Evolutionary conservation across 1,140 invertebrate species (phyloP), one percentile per base, ranked within the genome.

Genomic region (Drosophila prosaltans): DNA sequence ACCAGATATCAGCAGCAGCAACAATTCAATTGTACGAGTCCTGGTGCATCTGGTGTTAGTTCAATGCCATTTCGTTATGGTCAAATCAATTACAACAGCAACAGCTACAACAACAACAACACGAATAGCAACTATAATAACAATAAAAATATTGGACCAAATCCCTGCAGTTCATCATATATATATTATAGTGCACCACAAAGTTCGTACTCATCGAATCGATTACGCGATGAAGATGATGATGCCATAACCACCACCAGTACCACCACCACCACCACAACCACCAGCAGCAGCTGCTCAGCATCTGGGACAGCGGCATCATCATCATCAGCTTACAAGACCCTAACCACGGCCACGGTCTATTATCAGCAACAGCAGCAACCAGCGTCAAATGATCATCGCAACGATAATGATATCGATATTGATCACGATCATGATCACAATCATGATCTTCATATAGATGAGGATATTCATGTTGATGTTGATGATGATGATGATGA

Each of bases 191-290:
- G 81, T 67, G 81, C 84, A 51, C 84, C 84, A 6, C 84, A 89
- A 59, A 89, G 84, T 60, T 89, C 84, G 45, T 89, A 89, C 51
- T 89, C 84, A 41, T 89, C 84, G 65, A 89, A 89, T 69, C 84
- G 84, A 3, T 60, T 89, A 68, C 78, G 84, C 0, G 84, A 83
- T 41, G 68, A 73, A 39, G 68, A 73, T 24, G 68, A 62, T 32
- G 7, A 16, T 16, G 16, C 16, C 16, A 16, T 16, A 16, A 16
- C 28, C 40, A 55, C 41, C 28, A 54, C 48, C 16, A 16, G 16
- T 30, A 54, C 45, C 9, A 16, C 16, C 16, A 16, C 16, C 16
- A 16, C 28, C 40, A 55, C 41, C 28, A 54, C 48, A 39, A 54
- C 45, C 9, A 16, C 16, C 16, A 16, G 16, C 16, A 16, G 16